Evolutionary conservation across 2,113 vertebrate species (phyloP), one percentile per base, ranked within the genome.

Genomic region (Phaethon lepturus): DNA sequence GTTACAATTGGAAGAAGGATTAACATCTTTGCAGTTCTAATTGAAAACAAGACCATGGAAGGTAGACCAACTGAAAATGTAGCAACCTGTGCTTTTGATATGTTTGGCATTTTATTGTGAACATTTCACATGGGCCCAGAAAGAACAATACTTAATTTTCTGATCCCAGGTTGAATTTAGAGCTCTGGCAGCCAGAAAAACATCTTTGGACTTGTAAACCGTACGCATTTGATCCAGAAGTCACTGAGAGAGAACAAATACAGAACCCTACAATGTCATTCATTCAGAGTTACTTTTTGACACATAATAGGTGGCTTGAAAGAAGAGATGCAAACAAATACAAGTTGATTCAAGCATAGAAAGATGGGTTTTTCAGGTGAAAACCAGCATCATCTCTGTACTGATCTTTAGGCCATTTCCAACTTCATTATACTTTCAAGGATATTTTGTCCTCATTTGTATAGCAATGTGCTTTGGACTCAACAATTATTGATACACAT

Each of bases 71-170:
- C 56, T 74, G 8, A 85, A 96, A 96, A 85, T 44, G 35, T n/a
- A 71, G 29, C 0, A 0, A 82, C 71, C 53, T 79, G 31, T 47
- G 14, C 16, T 91, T 95, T 87, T 8, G 5, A 64, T 47, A 22
- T 20, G 25, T 78, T 87, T 95, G 73, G 56, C 40, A 72, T 91
- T 94, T 89, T 81, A 9, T 49, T 84, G 55, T 77, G 47, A 95
- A 75, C 33, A 63, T 87, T 89, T 77, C 83, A 83, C 17, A 69
- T 3, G 8, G 72, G 4, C 10, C 19, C 28, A 40, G 63, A 69
- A 96, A 77, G 26, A 94, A 86, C 44, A 95, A 66, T 58, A 23
- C 28, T 69, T 88, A 80, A 76, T 80, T 95, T 96, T 90, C 55
- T 74, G n/a, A 91, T 72, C 20, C 35, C 19, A 49, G 74, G 66